Percentiles rank a stretch among this genome's conserved stretches.
Evolutionary conservation across 2,113 vertebrate species (phyloP).

Genomic region (Alligator mississippiensis): DNA sequence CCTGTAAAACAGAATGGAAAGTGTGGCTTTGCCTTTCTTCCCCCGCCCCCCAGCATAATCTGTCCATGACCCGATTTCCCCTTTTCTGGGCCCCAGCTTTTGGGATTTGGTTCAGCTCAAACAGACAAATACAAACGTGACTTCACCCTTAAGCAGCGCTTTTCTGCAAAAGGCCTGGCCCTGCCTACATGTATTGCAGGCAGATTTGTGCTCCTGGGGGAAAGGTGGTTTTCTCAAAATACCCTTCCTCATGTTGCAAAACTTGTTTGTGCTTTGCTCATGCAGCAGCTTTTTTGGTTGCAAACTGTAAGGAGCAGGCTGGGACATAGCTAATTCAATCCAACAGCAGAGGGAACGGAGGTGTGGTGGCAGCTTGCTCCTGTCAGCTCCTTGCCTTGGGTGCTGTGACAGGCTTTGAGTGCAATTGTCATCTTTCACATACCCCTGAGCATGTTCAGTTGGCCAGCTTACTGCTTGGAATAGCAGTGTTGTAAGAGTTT

Average conservation of each 20-base stretch:
- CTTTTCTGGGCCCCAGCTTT: neutral
- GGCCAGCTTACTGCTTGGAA: neutral
- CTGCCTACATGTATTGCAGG: rapidly evolving
- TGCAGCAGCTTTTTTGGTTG: conserved; percentile 9
- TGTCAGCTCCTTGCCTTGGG: neutral
- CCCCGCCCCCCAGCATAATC: neutral
- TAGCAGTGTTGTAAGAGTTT: neutral
- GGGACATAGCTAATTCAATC: rapidly evolving
- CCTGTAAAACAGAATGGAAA: neutral
- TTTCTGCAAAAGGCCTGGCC: neutral
- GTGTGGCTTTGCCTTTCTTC: neutral
- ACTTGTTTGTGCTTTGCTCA: conserved; percentile 24
- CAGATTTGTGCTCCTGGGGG: neutral
- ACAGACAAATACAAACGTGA: neutral
- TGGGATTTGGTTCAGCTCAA: rapidly evolving
- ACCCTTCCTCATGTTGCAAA: neutral
- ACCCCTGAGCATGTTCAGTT: neutral
- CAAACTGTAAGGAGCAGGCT: neutral
- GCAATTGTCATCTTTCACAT: rapidly evolving
- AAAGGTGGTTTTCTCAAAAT: neutral
- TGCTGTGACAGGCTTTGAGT: neutral
- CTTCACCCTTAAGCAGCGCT: neutral
- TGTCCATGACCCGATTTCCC: neutral
- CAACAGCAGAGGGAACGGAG: rapidly evolving
- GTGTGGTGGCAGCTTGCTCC: neutral